Evolutionary conservation across 2,888 invertebrate genomes (phyloP), one percentile per base, ranked within the genome.

Genomic region (Caenorhabditis auriculariae): DNA sequence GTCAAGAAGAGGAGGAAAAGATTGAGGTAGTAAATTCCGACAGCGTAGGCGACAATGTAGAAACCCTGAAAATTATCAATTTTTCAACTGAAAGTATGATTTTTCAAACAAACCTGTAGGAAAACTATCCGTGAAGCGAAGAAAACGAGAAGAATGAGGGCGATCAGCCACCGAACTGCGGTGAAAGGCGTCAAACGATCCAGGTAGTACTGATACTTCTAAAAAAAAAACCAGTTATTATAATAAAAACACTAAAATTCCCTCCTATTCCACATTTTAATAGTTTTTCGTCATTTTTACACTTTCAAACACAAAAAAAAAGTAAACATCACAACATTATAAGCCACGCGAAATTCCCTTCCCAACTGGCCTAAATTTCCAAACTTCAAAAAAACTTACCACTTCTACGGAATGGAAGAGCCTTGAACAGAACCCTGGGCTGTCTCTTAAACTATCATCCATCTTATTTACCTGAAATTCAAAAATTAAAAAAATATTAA

Each of bases 1-100:
- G 98, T 94, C 74, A 99, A 88, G 87, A 99, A 99, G 85, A 95
- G 94, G 86, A 99, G 94, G 86, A 99, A 95, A 84, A 98, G 87
- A 86, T 99, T 99, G 83, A 99, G 88, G 84, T 98, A 92, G 85
- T 96, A 99, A 82, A 99, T 99, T 77, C 96, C 96, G 84, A 99
- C 86, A 28, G 94, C 98, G 85, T 99, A 99, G 75, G 95, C 94
- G 61, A 99, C 89, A 80, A 99, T 98, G 84, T 98, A 98, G 94
- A 96, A 99, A 74, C 98, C 98, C 91, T 99, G 51, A 54, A 77
- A 67, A 26, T 39, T 9, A 27, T 19, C 21, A 42, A 24, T n/a
- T n/a, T 15, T n/a, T 17, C 3, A 49, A 15, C 17, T n/a, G n/a
- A n/a, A n/a, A n/a, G 35, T 44, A 29, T 24, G 35, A 24, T 42